Conservation (phyloP, 2,113 vertebrate species). For the Oenanthe melanoleuca region DNA sequence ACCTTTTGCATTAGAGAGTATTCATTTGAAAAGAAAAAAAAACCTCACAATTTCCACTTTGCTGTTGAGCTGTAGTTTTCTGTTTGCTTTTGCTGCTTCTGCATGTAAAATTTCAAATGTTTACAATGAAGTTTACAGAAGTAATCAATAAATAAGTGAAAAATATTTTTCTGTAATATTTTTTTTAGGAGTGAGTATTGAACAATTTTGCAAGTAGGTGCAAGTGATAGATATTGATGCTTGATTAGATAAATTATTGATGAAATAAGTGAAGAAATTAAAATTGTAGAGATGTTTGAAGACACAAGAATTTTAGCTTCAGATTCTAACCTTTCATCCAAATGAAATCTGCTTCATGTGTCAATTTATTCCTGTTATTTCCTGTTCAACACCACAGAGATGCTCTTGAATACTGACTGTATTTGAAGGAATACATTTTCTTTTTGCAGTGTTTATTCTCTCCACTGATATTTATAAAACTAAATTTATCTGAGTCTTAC, state of each 20-base stretch:
- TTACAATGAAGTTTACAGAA: background rate
- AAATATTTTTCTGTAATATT: background rate
- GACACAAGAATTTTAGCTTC: background rate
- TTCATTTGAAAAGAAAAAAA: background rate
- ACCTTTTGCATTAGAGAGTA: background rate
- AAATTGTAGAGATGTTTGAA: background rate
- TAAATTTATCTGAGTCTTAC: background rate
- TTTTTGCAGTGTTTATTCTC: background rate
- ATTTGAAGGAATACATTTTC: background rate
- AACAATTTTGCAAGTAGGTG: background rate
- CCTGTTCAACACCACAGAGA: background rate
- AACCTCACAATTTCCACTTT: fast-evolving
- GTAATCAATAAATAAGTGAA: background rate
- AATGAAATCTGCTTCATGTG: background rate
- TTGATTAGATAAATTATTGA: background rate
- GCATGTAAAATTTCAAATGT: background rate
- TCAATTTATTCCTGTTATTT: background rate
- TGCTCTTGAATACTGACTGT: background rate
- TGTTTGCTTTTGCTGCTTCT: background rate
- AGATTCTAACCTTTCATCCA: background rate
- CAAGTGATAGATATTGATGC: background rate
- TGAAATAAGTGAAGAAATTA: background rate
- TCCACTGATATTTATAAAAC: background rate
- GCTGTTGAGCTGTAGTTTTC: background rate
- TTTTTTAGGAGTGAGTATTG: background rate